Percentiles rank a stretch among this genome's conserved stretches.
Evolutionary conservation across 2,113 vertebrate species (phyloP).

Genomic region (Silurus meridionalis): DNA sequence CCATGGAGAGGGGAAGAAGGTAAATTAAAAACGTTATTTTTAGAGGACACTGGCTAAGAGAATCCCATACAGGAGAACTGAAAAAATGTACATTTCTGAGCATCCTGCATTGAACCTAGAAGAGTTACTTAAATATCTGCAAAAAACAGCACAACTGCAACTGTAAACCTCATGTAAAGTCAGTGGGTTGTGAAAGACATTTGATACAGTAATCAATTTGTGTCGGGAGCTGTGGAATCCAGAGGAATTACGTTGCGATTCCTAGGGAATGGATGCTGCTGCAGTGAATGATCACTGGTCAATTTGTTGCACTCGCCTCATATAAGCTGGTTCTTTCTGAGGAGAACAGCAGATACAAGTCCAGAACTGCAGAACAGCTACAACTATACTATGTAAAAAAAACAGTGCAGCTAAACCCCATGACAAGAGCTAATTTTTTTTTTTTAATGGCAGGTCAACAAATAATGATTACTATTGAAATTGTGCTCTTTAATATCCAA

Average conservation of each 20-base stretch:
- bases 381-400: background rate
- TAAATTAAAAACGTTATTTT: slow-evolving; percentile 35
- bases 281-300: background rate
- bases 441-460: background rate
- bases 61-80: slow-evolving; percentile 64
- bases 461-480: background rate
- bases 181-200: background rate
- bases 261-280: slow-evolving; percentile 5
- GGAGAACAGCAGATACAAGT: background rate
- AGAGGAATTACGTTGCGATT: background rate
- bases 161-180: background rate
- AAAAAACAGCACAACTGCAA: background rate
- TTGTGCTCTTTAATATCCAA: background rate
- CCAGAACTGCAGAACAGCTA: slow-evolving; percentile 1
- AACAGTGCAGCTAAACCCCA: background rate
- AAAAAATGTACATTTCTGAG: background rate
- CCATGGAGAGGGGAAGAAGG: slow-evolving; percentile 16
- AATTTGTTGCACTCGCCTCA: background rate
- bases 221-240: background rate
- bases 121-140: slow-evolving; percentile 1
- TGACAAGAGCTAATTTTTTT: background rate
- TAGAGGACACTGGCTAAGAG: slow-evolving; percentile 67
- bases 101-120: background rate
- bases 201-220: slow-evolving; percentile 22
- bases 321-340: background rate